Base-by-base conservation (phyloP, 2,888 invertebrate genomes). In the Acrobasis consociella region DNA sequence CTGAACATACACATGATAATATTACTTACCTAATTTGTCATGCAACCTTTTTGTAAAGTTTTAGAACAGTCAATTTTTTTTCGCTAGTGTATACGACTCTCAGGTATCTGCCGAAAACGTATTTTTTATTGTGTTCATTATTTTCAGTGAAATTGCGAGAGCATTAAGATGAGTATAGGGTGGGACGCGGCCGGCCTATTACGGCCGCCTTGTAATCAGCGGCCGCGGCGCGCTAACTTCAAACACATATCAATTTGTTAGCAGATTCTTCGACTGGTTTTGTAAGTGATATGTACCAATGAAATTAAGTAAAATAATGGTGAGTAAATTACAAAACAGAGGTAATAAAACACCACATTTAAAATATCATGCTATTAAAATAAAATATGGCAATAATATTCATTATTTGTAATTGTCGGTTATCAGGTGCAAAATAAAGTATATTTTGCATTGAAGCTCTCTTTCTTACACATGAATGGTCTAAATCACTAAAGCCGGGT, bases 121-220 rank as follows among this genome's bases (percentile, higher is more conserved):
- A 75, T 82, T 87, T 89, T 89, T 90, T 88, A 86, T 86, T 86
- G 84, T 84, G 84, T 88, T 89, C 89, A 87, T 91, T 89, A 89
- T 89, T 87, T 87, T 86, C 85, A 91, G 87, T 86, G 87, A 92
- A 92, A 91, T 91, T 91, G 92, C 91, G 91, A 91, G 91, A 90
- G 91, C 89, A 91, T 91, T 91, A 91, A 87, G 82, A 86, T 91
- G 91, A 91, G 86, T 92, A 89, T 91, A 90, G 91, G 91, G 89
- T 91, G 88, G 85, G 86, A 81, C 84, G 82, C 85, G 84, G 79
- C 82, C 83, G 83, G 73, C 78, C 83, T 84, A 90, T 91, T 90
- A 89, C 86, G 72, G 65, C 82, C 75, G 87, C 87, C 88, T 87
- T 92, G 85, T 93, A 90, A 93, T 93, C 93, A 86, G 81, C 74